Base-by-base conservation (phyloP, 2,113 vertebrate species). In the Hippolais icterina region DNA sequence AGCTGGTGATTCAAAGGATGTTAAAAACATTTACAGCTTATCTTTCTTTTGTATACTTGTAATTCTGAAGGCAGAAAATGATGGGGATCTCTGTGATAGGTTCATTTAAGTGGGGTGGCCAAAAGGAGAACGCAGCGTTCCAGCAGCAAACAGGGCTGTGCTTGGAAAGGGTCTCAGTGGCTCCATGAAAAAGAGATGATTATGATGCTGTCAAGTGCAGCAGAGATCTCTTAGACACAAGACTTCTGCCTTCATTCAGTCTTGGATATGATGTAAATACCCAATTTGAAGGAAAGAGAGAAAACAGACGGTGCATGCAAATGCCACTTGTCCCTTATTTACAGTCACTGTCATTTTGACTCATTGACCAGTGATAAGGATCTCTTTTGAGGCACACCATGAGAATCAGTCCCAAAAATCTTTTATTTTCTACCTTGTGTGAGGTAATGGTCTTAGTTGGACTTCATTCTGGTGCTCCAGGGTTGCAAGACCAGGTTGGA, bases 201-300 rank as follows among this genome's bases (percentile, higher is more conserved):
- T 80, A 87, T 60, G 75, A 77, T 65, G 63, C 71, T 96, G 94
- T 90, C 79, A 89, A 91, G 69, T 60, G 54, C 28, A 61, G 61
- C n/a, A 78, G 60, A 24, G 31, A 50, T 53, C 85, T 61, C 22
- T n/a, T 39, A 66, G 68, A 93, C 74, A 54, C 59, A 28, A 65
- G 83, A 79, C 0, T 37, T 33, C 85, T 75, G 42, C 28, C 53
- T 70, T 69, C 56, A 37, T 14, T 41, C 6, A 3, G 5, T n/a
- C 76, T 50, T 52, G 72, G 57, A 89, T 70, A 46, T 25, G 37
- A 12, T 81, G 25, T 77, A 93, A 95, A 89, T 39, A 66, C 21
- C 23, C 66, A 35, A 0, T 72, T 89, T 90, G 69, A 28, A 74
- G 69, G 66, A 79, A 69, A 7, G 37, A 44, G 68, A 54, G 31